phyloP scores from a whole-genome alignment of 2,888 invertebrate species.

The Anodontia alba region DNA sequence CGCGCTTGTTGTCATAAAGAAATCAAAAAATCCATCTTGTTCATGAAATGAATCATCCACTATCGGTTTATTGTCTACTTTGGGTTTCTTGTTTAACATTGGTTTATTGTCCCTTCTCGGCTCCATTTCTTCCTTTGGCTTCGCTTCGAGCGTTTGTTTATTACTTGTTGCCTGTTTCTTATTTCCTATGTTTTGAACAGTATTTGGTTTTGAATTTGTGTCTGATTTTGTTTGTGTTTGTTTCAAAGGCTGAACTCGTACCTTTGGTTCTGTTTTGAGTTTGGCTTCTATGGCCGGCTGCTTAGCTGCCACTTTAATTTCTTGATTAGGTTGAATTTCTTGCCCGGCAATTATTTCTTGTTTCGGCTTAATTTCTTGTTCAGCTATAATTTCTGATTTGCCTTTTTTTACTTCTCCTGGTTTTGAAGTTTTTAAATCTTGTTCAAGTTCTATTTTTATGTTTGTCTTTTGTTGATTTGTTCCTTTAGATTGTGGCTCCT shows the following conservation, averaged over 20 bases:
- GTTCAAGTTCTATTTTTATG: neutral
- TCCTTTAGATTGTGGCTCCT: neutral
- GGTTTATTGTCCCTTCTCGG: neutral
- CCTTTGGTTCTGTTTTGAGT: neutral
- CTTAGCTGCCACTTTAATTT: neutral
- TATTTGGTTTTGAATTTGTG: too few relatives aligned
- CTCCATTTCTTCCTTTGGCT: too few relatives aligned
- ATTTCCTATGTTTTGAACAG: too few relatives aligned
- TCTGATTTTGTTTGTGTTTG: too few relatives aligned
- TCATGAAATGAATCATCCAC: neutral
- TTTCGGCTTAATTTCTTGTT: neutral
- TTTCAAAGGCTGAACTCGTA: neutral
- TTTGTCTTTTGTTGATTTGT: neutral
- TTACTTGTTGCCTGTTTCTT: too few relatives aligned
- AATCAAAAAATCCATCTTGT: neutral
- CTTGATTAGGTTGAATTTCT: neutral
- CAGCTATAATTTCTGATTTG: neutral
- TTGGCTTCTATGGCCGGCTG: neutral
- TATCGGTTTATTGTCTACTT: neutral
- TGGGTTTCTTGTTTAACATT: neutral
- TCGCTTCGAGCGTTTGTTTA: too few relatives aligned
- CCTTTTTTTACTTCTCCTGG: neutral
- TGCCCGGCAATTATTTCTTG: too few relatives aligned
- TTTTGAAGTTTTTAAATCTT: neutral
- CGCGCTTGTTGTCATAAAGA: constrained; percentile 13